phyloP scores from a whole-genome alignment of 64 coral and sea anemone genomes.

The Exaiptasia diaphana region DNA sequence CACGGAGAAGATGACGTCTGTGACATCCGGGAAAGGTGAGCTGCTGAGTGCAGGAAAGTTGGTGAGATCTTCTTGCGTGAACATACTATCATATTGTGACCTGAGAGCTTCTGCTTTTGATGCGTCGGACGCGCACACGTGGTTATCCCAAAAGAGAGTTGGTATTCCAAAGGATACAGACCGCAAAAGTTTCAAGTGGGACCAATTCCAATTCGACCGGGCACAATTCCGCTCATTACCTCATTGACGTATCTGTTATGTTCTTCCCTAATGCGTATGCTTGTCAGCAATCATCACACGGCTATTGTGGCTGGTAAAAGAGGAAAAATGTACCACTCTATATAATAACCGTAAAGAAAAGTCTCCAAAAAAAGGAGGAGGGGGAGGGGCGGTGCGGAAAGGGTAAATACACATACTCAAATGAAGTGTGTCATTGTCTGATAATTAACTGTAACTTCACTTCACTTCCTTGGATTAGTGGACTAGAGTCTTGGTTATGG shows the following conservation, averaged over 20 bases:
- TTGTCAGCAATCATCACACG: no score
- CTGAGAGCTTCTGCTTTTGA: background rate
- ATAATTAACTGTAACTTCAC: background rate
- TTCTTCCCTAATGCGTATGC: background rate
- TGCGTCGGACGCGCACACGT: background rate
- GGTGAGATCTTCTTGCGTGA: no score
- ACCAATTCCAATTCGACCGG: background rate
- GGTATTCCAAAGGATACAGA: background rate
- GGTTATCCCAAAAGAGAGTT: background rate
- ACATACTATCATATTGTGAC: background rate
- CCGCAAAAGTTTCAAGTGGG: background rate
- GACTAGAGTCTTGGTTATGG: background rate
- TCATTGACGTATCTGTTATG: background rate
- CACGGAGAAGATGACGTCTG: background rate
- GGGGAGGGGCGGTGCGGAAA: background rate
- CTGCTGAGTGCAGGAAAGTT: background rate
- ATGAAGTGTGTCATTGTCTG: background rate
- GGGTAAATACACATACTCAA: background rate
- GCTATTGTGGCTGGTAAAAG: no score
- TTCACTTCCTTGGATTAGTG: background rate
- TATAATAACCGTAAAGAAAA: background rate
- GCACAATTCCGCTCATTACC: background rate
- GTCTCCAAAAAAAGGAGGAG: background rate
- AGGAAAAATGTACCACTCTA: background rate
- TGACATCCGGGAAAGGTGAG: background rate